Evolutionary conservation across 1,140 invertebrate genomes (phyloP), one percentile per base, ranked within the genome.

Genomic region (Musca domestica): DNA sequence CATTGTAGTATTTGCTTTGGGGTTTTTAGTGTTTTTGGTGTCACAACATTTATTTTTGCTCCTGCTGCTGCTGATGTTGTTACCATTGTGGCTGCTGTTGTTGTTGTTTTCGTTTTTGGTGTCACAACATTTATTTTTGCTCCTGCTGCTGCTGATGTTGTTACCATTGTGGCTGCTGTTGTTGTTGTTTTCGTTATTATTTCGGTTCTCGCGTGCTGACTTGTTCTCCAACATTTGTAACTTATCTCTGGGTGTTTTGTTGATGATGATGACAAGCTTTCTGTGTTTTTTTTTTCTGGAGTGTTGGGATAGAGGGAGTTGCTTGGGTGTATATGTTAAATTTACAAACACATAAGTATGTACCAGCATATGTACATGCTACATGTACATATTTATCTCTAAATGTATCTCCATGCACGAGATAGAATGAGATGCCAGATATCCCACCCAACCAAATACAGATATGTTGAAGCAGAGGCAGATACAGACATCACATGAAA

Each of bases 361-460:
- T 27, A 23, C 23, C 12, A 41, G 27, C 12, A 41, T 61, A 15
- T 12, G 27, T 41, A 41, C 34, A 9, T 41, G 22, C 10, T 41
- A 41, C 34, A 9, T n/a, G n/a, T 41, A 41, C 34, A 7, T 41
- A 41, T 12, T 12, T 5, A 41, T 41, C 10, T 41, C 6, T 41
- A 41, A 41, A 7, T 41, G 34, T 41, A 41, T 41, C 34, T 41
- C 12, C 6, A 41, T 41, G 2, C 30, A n/a, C 27, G 1, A 61
- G 27, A 41, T 30, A 61, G 56, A 61, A 61, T 41, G 56, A 61
- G 56, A 61, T 61, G 56, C 56, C 56, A 61, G 27, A 61, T 61
- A 61, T 9, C 17, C 27, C 34, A 41, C n/a, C n/a, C n/a, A 41
- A 7, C 34, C 34, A 10, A 41, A 41, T 41, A 12, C 10, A 41